These are phyloP conservation scores for Manis javanica DNA, from an alignment of 2,797 vertebrate genomes.

Conservation along the genomic window DNA sequence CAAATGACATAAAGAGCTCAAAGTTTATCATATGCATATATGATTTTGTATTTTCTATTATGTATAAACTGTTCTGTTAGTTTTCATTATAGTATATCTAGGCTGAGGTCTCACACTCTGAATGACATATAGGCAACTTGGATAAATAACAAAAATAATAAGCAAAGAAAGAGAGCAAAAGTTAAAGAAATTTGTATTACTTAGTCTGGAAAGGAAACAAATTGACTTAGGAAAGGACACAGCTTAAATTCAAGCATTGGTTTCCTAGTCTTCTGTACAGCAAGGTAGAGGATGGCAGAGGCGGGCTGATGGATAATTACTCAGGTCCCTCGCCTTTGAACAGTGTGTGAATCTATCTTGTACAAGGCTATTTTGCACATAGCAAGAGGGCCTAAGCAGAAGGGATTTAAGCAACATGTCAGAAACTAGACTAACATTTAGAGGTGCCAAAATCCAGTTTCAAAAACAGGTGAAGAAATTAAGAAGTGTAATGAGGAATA, in stretches of 20 bases:
- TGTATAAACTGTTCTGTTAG: neutral
- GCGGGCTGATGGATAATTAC: neutral
- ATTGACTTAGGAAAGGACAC: neutral
- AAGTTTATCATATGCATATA: neutral
- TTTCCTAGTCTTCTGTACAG: neutral
- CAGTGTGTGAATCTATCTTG: neutral
- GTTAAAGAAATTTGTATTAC: constrained; percentile 1
- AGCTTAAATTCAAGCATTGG: neutral
- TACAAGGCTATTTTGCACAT: neutral
- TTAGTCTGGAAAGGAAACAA: neutral
- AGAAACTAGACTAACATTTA: constrained; percentile 42
- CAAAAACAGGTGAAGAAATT: constrained; percentile 53
- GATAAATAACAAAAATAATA: constrained; percentile 27
- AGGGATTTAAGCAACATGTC: neutral
- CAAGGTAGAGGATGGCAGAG: neutral
- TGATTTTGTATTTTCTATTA: neutral
- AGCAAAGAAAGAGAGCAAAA: constrained; percentile 14
- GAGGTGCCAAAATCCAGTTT: constrained; percentile 49
- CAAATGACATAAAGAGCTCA: constrained; percentile 5
- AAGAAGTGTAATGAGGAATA: neutral
- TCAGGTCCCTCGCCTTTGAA: neutral
- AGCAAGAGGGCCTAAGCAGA: neutral
- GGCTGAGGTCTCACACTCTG: neutral
- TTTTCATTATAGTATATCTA: constrained; percentile 1
- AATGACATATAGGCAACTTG: neutral